Conservation (phyloP, 2,888 invertebrate genomes). For the Stenotaenia linearis region DNA sequence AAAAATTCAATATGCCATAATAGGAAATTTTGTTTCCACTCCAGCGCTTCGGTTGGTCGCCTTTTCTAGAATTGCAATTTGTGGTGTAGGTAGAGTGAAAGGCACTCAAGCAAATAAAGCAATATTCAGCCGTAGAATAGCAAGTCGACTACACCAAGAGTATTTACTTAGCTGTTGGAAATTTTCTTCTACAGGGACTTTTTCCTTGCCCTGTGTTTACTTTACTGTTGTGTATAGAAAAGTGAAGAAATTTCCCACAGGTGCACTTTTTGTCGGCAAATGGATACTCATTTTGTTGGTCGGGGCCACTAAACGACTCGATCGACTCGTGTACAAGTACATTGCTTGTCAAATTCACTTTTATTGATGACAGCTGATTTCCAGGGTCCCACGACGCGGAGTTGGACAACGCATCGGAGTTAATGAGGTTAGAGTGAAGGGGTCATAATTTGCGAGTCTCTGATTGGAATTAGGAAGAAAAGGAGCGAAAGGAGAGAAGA, state of each 20-base stretch:
- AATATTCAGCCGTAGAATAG: conserved; percentile 5
- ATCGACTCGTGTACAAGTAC: background rate
- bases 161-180: conserved; percentile 15
- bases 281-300: background rate
- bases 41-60: background rate
- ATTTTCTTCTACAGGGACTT: background rate
- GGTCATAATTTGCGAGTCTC: no score
- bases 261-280: background rate
- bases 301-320: background rate
- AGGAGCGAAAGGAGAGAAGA: no score
- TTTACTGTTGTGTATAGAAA: background rate
- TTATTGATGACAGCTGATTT: conserved; percentile 5
- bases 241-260: conserved; percentile 1
- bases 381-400: background rate
- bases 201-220: background rate
- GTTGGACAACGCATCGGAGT: background rate
- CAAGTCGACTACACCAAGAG: background rate
- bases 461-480: no score
- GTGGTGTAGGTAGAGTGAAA: background rate
- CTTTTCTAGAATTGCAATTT: conserved; percentile 3
- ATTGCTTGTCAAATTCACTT: background rate
- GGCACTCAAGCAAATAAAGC: conserved; percentile 9
- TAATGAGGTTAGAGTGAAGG: no score
- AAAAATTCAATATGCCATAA: background rate
- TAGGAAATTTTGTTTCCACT: background rate